Conservation (phyloP, 2,888 invertebrate species). For the Aradus depressus region DNA sequence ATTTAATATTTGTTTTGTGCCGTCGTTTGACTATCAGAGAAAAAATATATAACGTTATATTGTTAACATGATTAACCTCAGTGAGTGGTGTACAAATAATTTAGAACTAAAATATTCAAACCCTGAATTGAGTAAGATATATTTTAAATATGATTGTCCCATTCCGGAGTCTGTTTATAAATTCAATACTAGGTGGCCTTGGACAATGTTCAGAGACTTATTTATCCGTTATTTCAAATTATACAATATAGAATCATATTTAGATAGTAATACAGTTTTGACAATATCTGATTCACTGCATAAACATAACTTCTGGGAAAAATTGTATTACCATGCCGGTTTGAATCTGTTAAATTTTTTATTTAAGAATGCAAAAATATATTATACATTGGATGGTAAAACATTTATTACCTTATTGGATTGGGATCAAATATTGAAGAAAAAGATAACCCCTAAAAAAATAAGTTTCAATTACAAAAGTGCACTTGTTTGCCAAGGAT, state of each 20-base stretch:
- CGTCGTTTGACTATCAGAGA: too few species aligned
- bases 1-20: too few species aligned
- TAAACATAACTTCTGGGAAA: neutral
- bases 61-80: neutral
- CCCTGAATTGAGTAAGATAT: neutral
- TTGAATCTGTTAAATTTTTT: constrained; percentile 3
- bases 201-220: neutral
- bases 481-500: neutral
- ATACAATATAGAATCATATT: neutral
- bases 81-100: neutral
- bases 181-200: neutral
- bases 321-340: neutral
- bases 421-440: neutral
- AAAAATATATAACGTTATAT: too few species aligned
- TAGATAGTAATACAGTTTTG: neutral
- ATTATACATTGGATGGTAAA: constrained; percentile 2
- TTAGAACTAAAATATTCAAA: neutral
- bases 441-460: neutral
- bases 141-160: neutral
- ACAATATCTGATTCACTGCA: neutral
- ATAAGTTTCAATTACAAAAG: neutral
- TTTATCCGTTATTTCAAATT: neutral
- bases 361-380: constrained; percentile 1
- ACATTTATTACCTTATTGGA: constrained; percentile 1
- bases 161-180: neutral